Base-by-base conservation (phyloP, 2,888 invertebrate species). In the Odontocolon sp. region DNA sequence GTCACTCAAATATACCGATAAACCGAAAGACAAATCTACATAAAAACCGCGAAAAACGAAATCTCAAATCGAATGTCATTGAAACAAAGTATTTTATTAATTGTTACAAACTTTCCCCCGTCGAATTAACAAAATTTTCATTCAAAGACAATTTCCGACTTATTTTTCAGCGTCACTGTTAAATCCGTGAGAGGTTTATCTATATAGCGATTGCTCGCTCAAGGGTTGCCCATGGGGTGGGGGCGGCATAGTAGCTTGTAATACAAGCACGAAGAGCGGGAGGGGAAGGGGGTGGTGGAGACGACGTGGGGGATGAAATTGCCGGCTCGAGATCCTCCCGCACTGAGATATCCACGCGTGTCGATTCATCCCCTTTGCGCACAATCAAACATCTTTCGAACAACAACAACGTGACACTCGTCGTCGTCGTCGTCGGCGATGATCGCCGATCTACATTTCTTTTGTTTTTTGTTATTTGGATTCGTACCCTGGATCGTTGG, bases 401-500 rank as follows among this genome's bases (percentile, higher is more conserved):
- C 31, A 11, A 42, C 52, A 50, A 50, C 33, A 57, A 61, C 14
- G 63, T 31, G 40, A 33, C 38, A 31, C 36, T 69, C 36, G 45
- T 42, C 63, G 54, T 47, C 26, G 50, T n/a, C 45, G 61, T 56
- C 8, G 21, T 8, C 21, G 45, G 14, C 26, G 33, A 14, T 16
- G 4, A 18, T 23, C 33, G 14, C n/a, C 6, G 14, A 23, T 33
- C 31, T n/a, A 1, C 21, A 38, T 8, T 9, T 23, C 18, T 21
- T 1, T 6, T 6, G 57, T 38, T 61, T 69, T 54, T 8, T 47
- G 26, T 16, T 31, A 54, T 28, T 16, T 67, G 14, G 26, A 36
- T 47, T 42, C 92, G 91, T 95, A 97, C 97, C 97, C 97, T 91
- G 97, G 97, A 92, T 97, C 97, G 93, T 97, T 97, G 92, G 97